These are phyloP conservation scores for Pelodytes ibericus DNA, from an alignment of 2,797 vertebrate genomes.

Conservation along the genomic window DNA sequence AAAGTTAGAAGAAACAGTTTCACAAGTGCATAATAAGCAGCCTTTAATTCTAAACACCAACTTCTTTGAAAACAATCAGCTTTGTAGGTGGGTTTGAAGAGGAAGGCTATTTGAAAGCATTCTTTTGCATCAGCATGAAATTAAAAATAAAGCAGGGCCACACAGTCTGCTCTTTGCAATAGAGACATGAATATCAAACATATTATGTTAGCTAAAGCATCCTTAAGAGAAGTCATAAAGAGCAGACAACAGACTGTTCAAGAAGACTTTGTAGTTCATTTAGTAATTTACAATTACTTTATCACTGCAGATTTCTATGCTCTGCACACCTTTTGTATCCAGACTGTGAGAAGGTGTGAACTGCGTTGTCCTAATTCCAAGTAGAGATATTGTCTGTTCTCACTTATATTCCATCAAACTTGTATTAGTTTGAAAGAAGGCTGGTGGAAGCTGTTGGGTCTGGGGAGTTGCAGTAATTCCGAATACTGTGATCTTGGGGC, in stretches of 20 bases:
- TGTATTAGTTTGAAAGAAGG: constrained; percentile 46
- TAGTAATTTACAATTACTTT: constrained; percentile 4
- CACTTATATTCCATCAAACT: constrained; percentile 51
- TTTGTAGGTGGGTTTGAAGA: not conserved
- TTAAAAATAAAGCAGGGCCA: not conserved
- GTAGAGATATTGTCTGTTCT: constrained; percentile 36
- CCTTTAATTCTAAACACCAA: not conserved
- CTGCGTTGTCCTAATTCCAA: constrained; percentile 31
- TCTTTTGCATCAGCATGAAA: constrained; percentile 13
- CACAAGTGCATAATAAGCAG: too few relatives aligned
- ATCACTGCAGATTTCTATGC: not conserved
- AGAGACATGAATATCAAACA: constrained; percentile 16
- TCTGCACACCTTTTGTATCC: not conserved
- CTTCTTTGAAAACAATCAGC: not conserved
- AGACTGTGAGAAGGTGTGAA: constrained; percentile 16
- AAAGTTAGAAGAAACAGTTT: too few relatives aligned
- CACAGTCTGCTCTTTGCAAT: not conserved
- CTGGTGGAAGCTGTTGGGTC: constrained; percentile 34
- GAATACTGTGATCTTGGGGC: constrained; percentile 47
- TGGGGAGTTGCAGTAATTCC: constrained; percentile 54
- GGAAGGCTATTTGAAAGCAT: constrained; percentile 1
- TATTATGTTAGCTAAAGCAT: not conserved
- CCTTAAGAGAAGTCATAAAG: not conserved
- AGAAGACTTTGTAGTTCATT: constrained; percentile 24
- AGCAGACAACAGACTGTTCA: constrained; percentile 17